Evolutionary conservation across 2,888 invertebrate genomes (phyloP), one percentile per base, ranked within the genome.

Genomic region (Pomacea canaliculata): DNA sequence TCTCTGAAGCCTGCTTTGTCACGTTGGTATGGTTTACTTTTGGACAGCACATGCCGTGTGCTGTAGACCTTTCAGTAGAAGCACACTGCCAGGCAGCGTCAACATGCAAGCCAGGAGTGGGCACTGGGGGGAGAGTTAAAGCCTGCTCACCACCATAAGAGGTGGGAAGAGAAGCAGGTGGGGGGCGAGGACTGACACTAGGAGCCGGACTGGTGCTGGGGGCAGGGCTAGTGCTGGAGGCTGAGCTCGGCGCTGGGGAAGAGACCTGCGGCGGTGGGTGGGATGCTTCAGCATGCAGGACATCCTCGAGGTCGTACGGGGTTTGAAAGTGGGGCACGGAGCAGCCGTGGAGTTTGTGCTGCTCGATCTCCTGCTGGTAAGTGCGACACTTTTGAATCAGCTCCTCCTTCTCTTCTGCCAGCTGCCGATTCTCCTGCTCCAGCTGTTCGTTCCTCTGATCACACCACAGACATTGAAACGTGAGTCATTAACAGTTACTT

Each of bases 341-440:
- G 69, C 74, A 74, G n/a, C 74, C 74, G 18, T 74, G 60, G n/a
- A 67, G 23, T 67, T 67, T 69, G 69, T 74, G 74, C 69, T 74
- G 74, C 63, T 74, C 62, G 62, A 74, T 74, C 48, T 74, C 74
- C 3, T 27, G n/a, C 62, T 74, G 69, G 69, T 74, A 74, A 18
- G 48, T 49, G 27, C 23, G 56, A 62, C 74, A 74, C 49, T 74
- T 68, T 46, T 48, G 49, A 49, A 74, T 62, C 60, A 74, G 69
- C 19, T 69, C 63, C 27, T 74, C 62, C 27, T 62, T 27, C 69
- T 74, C 60, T 49, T 69, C 46, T 8, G 63, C 67, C 60, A 74
- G 63, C 9, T 69, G 19, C 23, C 69, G 60, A 69, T 74, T 74
- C 18, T 74, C 74, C 23, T 69, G 19, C 51, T 74, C 74, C 60